Conservation (phyloP, 2,113 vertebrate species). For the Ophthalmolycus amberensis region DNA sequence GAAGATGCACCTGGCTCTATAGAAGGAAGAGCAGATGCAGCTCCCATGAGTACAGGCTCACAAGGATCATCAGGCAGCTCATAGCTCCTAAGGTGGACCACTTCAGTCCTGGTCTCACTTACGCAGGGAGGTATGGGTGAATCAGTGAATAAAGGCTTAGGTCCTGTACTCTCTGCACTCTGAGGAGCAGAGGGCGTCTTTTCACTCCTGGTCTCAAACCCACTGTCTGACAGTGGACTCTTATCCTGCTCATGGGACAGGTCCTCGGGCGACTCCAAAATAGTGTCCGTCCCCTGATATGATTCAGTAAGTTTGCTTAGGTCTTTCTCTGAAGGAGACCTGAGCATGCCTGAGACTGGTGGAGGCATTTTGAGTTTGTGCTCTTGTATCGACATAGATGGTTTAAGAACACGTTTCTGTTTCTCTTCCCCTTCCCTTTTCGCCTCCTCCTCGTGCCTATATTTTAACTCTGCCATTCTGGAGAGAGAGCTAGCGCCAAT, state of each 20-base stretch:
- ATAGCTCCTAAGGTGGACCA: slow-evolving; percentile 93
- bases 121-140: slow-evolving; percentile 95
- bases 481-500: slow-evolving; percentile 92
- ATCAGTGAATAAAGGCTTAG: slow-evolving; percentile 96
- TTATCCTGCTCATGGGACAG: slow-evolving; percentile 98
- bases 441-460: slow-evolving; percentile 91
- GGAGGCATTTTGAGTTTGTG: slow-evolving; percentile 99
- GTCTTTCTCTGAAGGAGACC: slow-evolving; percentile 97
- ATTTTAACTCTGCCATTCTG: slow-evolving; percentile 88
- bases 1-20: slow-evolving; percentile 86
- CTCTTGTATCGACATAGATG: slow-evolving; percentile 86
- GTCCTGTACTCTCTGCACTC: slow-evolving; percentile 97
- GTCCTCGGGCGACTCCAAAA: slow-evolving; percentile 97
- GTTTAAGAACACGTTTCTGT: slow-evolving; percentile 94
- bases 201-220: slow-evolving; percentile 98
- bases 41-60: slow-evolving; percentile 84
- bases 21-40: slow-evolving; percentile 68
- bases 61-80: slow-evolving; percentile 89
- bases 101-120: slow-evolving; percentile 94
- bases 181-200: slow-evolving; percentile 98
- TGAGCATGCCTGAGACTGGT: slow-evolving; percentile 88
- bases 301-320: slow-evolving; percentile 95
- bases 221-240: slow-evolving; percentile 97
- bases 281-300: slow-evolving; percentile 92
- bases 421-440: slow-evolving; percentile 96